Evolutionary conservation across 2,888 invertebrate genomes (phyloP), one percentile per base, ranked within the genome.

Genomic region (Drosophila lacicola): DNA sequence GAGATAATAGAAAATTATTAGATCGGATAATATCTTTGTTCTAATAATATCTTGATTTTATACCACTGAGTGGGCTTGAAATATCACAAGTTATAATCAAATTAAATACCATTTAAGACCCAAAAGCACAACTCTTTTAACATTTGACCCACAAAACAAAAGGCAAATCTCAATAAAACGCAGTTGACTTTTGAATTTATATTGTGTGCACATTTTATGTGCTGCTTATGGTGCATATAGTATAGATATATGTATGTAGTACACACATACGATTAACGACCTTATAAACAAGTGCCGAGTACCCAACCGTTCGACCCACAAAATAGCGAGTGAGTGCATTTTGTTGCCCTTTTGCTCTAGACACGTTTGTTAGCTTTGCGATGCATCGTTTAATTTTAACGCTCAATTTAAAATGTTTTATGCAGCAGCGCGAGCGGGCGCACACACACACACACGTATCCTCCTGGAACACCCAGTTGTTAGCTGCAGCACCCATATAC

Each of bases 371-470:
- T 87, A 86, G 87, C 82, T 90, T 90, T 88, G 90, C 82, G 88
- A 90, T 90, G 90, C 91, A 87, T 91, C 91, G 90, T 91, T 91
- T 91, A 91, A 90, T 90, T 90, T 91, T 89, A 88, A 90, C 91
- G 91, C 90, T 91, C 90, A 91, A 91, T 91, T 91, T 91, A 91
- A 91, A 89, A 89, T 88, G 86, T 89, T 90, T 84, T 89, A 88
- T 85, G 86, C 82, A 84, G 89, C 70, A 75, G 70, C 78, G 78
- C 73, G 78, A 78, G 50, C 64, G 53, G 47, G 19, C 70, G 55
- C 64, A 60, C 50, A 57, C 46, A 46, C 55, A 21, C 64, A 53
- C 21, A 44, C 58, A 62, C 33, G 34, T 13, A 51, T 47, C 54
- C 39, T 29, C 8, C 29, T 29, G 29, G 29, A 29, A 29, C 29